Evolutionary conservation across 2,888 invertebrate genomes (phyloP).

Genomic region (Rhingia rostrata): DNA sequence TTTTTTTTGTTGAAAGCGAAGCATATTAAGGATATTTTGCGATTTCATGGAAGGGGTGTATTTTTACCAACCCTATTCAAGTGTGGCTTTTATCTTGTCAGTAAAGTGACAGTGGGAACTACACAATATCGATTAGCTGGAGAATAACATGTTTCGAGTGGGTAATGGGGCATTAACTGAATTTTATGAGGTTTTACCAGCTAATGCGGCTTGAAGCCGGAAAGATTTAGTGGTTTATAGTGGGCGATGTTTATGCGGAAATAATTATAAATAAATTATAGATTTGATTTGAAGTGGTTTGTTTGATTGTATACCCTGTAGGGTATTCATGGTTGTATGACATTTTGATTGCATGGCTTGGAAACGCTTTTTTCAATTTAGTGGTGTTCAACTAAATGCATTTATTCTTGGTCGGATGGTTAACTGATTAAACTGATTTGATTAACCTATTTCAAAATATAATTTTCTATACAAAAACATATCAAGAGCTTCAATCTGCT

Average conservation of each 20-base stretch:
- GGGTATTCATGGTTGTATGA: too few species aligned
- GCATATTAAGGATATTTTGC: conserved; percentile 24
- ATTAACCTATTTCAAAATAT: too few species aligned
- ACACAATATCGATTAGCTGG: conserved; percentile 24
- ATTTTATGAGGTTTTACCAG: conserved; percentile 1
- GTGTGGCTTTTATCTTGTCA: conserved; percentile 3
- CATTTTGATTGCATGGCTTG: too few species aligned
- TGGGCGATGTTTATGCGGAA: background rate
- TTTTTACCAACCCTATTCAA: background rate
- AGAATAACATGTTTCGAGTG: background rate
- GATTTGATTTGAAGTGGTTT: too few species aligned
- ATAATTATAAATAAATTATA: too few species aligned
- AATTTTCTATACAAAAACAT: too few species aligned
- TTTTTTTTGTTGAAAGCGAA: background rate
- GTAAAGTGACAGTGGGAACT: conserved; percentile 6
- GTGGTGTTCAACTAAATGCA: too few species aligned
- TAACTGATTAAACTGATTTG: too few species aligned
- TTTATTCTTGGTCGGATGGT: too few species aligned
- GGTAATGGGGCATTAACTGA: conserved; percentile 14
- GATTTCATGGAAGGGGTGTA: background rate
- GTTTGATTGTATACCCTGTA: too few species aligned
- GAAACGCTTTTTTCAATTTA: too few species aligned
- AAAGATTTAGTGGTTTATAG: background rate
- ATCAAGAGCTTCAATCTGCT: too few species aligned
- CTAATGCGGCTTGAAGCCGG: background rate